Percentiles rank a stretch among this genome's conserved stretches.
Evolutionary conservation across 2,113 vertebrate genomes (phyloP).

Genomic region (Notothenia rossii): DNA sequence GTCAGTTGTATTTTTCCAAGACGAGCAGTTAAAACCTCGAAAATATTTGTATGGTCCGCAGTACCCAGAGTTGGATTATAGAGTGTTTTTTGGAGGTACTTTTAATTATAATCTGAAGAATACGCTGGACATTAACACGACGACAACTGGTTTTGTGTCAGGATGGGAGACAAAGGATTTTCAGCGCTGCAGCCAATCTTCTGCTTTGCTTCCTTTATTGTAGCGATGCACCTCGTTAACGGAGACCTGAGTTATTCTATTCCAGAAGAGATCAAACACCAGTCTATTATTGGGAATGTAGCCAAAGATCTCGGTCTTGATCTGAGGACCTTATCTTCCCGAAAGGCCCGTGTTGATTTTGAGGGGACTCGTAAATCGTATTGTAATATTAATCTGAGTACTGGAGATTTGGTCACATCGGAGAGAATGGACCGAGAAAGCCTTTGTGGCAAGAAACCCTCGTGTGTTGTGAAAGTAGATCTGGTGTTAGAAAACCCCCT

Average conservation of each 20-base stretch:
- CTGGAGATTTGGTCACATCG: too few species aligned
- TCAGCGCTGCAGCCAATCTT: background rate
- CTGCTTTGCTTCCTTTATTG: conserved; percentile 20
- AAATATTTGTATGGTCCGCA: background rate
- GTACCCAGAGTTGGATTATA: background rate
- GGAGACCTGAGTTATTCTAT: too few species aligned
- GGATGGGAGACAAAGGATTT: conserved; percentile 29
- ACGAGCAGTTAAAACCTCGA: background rate
- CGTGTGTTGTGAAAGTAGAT: conserved; percentile 70
- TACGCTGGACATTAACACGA: too few species aligned
- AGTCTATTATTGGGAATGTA: too few species aligned
- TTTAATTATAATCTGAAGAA: background rate
- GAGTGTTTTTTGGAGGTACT: background rate
- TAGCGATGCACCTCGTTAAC: conserved; percentile 26
- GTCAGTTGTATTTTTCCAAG: background rate
- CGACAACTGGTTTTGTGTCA: background rate
- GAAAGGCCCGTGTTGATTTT: too few species aligned
- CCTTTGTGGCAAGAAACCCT: conserved; percentile 66
- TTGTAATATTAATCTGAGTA: too few species aligned
- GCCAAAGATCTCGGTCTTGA: too few species aligned
- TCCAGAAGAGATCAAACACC: too few species aligned
- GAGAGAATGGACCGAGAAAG: conserved; percentile 75
- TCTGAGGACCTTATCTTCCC: too few species aligned
- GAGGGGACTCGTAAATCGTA: too few species aligned
- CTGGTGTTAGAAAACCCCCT: conserved; percentile 75